Evolutionary conservation across 2,113 vertebrate species (phyloP), one percentile per base, ranked within the genome.

Genomic region (Hippopotamus amphibius): DNA sequence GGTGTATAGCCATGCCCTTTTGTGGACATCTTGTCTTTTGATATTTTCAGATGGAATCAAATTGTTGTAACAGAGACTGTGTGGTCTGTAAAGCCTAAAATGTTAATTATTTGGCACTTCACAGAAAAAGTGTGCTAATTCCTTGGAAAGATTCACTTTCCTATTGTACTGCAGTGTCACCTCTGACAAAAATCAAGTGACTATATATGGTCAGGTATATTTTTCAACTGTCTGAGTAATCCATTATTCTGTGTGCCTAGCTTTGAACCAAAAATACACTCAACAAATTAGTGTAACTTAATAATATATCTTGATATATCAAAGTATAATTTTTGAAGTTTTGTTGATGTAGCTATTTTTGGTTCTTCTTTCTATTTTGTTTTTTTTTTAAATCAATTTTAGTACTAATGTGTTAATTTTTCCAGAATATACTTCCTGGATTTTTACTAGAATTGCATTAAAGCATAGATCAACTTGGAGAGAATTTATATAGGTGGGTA

Each of bases 121-220:
- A 71, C 6, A 28, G 4, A 87, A 55, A 81, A 87, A 14, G 1
- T n/a, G 72, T 55, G 9, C 26, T 72, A 28, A n/a, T 43, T 87
- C 6, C 46, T 61, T 24, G 17, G 63, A 71, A 71, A 71, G 15
- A 55, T 28, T 57, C 19, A 22, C 91, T 91, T 79, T 61, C 11
- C 16, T 63, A 28, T 13, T 41, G 6, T 22, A 85, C 3, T 41
- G 26, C 19, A 21, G 10, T 80, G 2, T 95, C 59, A 68, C 26
- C 19, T 91, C 59, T 86, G 71, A 85, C 65, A 91, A 91, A 85
- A 79, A 79, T 76, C 79, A 86, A 69, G 14, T 43, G 19, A 77
- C 22, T 17, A 68, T 37, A 30, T 84, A 90, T 11, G 43, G 46
- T 48, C 33, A 43, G 22, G 10, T 30, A 48, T 85, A 43, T 33